phyloP scores from a whole-genome alignment of 2,797 vertebrate species.

The Antrozous pallidus region DNA sequence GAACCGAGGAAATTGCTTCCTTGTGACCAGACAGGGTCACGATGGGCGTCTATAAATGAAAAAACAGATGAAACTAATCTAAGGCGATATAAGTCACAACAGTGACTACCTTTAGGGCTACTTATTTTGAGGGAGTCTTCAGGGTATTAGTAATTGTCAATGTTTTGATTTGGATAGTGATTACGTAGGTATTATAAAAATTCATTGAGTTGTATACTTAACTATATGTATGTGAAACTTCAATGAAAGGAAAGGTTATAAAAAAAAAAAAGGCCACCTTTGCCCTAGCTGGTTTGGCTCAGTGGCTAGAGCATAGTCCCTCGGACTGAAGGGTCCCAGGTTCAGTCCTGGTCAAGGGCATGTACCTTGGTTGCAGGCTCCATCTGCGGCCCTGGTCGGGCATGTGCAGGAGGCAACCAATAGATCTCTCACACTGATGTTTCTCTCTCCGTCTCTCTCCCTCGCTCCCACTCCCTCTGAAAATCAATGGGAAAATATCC shows the following conservation, averaged over 20 bases:
- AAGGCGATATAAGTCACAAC: not conserved
- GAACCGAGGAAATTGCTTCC: constrained; percentile 93
- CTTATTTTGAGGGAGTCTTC: not conserved
- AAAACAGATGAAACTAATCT: constrained; percentile 5
- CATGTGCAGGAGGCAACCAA: not conserved
- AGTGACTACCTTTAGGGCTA: not conserved
- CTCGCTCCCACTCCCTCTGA: not conserved
- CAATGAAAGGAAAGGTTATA: not conserved
- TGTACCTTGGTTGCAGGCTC: not conserved
- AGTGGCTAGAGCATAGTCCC: not conserved
- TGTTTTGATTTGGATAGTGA: not conserved
- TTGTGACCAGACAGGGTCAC: constrained; percentile 96
- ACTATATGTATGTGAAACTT: not conserved
- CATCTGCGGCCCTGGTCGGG: not conserved
- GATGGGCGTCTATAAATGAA: constrained; percentile 89
- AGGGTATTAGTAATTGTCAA: not conserved
- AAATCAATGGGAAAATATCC: not conserved
- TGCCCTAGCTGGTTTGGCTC: not conserved
- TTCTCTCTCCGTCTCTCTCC: not conserved
- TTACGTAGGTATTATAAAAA: not conserved
- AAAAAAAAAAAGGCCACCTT: too few species aligned
- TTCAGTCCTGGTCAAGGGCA: not conserved
- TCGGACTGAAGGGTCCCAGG: not conserved
- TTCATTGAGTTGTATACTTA: not conserved
- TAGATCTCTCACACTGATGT: not conserved